A percentile compares a stretch with the other conserved stretches of the same genome.
Conservation (phyloP, 37 sponge, comb jelly and placozoan species). For the Haliclona indistincta region DNA sequence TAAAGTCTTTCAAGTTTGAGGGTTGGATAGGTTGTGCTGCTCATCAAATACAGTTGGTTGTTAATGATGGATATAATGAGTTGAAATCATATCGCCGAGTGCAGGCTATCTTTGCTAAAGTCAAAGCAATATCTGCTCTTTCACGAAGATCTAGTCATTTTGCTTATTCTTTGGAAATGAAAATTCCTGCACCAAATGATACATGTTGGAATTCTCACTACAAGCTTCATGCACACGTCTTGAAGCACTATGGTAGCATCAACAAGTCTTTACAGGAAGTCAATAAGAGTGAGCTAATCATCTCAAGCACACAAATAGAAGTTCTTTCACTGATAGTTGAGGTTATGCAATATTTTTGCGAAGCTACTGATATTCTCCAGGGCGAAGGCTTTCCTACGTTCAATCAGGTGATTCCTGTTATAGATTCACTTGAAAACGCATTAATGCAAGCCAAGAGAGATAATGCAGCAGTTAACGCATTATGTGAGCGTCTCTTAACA, state of each 20-base stretch:
- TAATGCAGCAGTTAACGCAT: conserved; percentile 4
- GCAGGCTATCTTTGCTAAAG: conserved; percentile 2
- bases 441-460: neutral
- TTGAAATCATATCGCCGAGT: neutral
- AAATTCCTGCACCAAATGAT: neutral
- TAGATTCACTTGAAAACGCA: conserved; percentile 13
- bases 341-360: conserved; percentile 14
- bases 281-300: neutral
- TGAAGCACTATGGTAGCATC: neutral
- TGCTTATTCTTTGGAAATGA: conserved; percentile 1
- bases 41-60: conserved; percentile 16
- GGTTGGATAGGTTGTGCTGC: conserved; percentile 17
- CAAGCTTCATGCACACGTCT: neutral
- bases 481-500: conserved; percentile 8
- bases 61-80: conserved; percentile 24
- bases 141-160: conserved; percentile 5
- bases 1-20: neutral
- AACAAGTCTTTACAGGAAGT: conserved; percentile 1
- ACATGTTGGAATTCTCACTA: conserved; percentile 6
- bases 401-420: conserved; percentile 10
- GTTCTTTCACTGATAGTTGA: conserved; percentile 15
- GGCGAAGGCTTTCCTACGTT: conserved; percentile 1
- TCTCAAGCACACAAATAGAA: neutral
- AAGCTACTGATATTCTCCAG: conserved; percentile 21
- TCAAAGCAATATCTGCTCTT: neutral